Evolutionary conservation across 2,797 vertebrate genomes (phyloP).

Genomic region (Percopsis omiscomaycus): DNA sequence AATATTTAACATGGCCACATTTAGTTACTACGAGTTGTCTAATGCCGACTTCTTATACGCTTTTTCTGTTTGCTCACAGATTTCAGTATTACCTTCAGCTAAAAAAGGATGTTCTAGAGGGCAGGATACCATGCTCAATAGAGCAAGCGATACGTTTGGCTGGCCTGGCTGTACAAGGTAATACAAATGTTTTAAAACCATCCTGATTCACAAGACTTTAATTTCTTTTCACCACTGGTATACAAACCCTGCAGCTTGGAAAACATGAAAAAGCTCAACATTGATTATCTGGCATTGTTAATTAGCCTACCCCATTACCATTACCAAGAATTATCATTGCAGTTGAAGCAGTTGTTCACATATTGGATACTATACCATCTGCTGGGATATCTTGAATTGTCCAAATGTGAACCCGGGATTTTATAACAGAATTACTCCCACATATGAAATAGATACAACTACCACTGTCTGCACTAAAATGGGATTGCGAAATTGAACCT

Average conservation of each 20-base stretch:
- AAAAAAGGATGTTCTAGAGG: constrained; percentile 97
- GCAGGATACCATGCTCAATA: constrained; percentile 90
- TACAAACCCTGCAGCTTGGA: background rate
- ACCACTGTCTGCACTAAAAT: background rate
- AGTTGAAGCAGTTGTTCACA: too few relatives aligned
- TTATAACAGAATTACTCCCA: too few relatives aligned
- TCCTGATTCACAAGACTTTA: background rate
- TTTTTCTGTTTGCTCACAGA: constrained; percentile 66
- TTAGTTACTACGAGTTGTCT: background rate
- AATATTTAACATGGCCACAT: background rate
- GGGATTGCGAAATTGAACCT: background rate
- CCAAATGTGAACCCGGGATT: too few relatives aligned
- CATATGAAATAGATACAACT: too few relatives aligned
- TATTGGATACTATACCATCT: too few relatives aligned
- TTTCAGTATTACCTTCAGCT: constrained; percentile 99
- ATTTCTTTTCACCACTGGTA: background rate
- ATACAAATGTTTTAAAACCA: constrained; percentile 24
- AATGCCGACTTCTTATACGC: background rate
- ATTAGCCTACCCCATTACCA: background rate
- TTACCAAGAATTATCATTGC: too few relatives aligned
- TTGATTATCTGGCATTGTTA: background rate
- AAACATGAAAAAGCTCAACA: background rate
- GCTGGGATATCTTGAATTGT: too few relatives aligned
- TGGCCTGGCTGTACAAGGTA: constrained; percentile 97
- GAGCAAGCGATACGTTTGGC: constrained; percentile 95